Evolutionary conservation across 1,140 invertebrate genomes (phyloP), one percentile per base, ranked within the genome.

Genomic region (Tribolium castaneum): DNA sequence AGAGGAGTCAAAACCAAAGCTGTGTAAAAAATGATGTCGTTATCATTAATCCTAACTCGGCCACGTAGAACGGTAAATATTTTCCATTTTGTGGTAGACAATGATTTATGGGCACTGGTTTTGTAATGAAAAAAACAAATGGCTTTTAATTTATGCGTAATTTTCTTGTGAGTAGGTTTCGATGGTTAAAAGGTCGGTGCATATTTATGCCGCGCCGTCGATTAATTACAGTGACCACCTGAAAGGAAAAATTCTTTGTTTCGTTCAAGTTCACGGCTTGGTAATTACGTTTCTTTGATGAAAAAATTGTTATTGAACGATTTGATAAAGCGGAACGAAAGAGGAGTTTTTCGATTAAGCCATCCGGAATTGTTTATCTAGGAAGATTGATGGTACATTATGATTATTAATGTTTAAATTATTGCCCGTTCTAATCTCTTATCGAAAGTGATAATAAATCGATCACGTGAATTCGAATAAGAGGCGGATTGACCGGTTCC

Each of bases 251-350:
- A 52, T 52, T 52, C 51, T 52, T 52, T 52, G 51, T 52, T 52
- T 52, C 16, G 51, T 52, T 59, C 54, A 59, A 59, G 54, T 59
- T 59, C 54, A 59, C 54, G 54, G 54, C 54, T 59, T 59, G 54
- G 54, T 59, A 59, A 59, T 59, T 59, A 59, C 54, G 22, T 59
- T 59, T 30, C 16, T n/a, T 5, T 12, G 6, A n/a, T 22, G 22
- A 14, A 59, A 59, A 59, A 59, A 59, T 30, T 30, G 54, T 59
- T 59, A 59, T 59, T 30, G 54, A 59, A 59, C 54, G 54, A 59
- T n/a, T 22, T n/a, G 54, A 59, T 59, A 59, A 59, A 59, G 54
- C 54, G 54, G 19, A 59, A 30, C 54, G 16, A n/a, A 30, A 30
- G 54, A n/a, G 16, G 10, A 22, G 54, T 10, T 59, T 59, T 59